Evolutionary conservation across 1,140 invertebrate species (phyloP), one percentile per base, ranked within the genome.

Genomic region (Ditylenchus dipsaci): DNA sequence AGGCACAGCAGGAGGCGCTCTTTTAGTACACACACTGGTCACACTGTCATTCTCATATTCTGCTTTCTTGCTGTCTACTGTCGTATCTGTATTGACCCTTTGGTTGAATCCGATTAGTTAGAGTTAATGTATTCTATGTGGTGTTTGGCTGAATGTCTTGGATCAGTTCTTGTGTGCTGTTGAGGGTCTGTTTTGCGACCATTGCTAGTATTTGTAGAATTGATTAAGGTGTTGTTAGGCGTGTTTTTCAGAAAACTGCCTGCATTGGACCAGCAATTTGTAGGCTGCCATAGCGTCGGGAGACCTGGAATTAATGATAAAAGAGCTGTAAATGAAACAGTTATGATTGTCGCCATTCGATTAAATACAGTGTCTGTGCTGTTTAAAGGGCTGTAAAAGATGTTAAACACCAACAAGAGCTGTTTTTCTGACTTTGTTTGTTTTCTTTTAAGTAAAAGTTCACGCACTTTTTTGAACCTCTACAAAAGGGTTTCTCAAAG

Each of bases 271-370:
- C 1, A 81, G 60, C 11, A 82, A 63, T 33, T 83, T 83, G 58
- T 82, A 82, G 17, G 80, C 80, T 49, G 74, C 75, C 65, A 83
- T 79, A 0, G 80, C 80, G 60, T 83, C 80, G 11, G 72, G 43
- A 7, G 80, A 68, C 81, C 81, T 83, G 9, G 42, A 38, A 38
- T 38, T 38, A 38, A 38, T n/a, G n/a, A 38, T 38, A 5, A 5
- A 38, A 38, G 11, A 38, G 11, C 33, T 38, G 11, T 38, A 38
- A 38, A 38, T n/a, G n/a, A n/a, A n/a, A n/a, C n/a, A n/a, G n/a
- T n/a, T n/a, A n/a, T n/a, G n/a, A n/a, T n/a, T n/a, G n/a, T n/a
- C n/a, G n/a, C n/a, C n/a, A n/a, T n/a, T n/a, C n/a, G n/a, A n/a
- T n/a, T n/a, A n/a, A n/a, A n/a, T n/a, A n/a, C n/a, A n/a, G n/a